These are phyloP conservation scores for Scalopus aquaticus DNA, from an alignment of 2,113 vertebrate species.

Conservation along the genomic window DNA sequence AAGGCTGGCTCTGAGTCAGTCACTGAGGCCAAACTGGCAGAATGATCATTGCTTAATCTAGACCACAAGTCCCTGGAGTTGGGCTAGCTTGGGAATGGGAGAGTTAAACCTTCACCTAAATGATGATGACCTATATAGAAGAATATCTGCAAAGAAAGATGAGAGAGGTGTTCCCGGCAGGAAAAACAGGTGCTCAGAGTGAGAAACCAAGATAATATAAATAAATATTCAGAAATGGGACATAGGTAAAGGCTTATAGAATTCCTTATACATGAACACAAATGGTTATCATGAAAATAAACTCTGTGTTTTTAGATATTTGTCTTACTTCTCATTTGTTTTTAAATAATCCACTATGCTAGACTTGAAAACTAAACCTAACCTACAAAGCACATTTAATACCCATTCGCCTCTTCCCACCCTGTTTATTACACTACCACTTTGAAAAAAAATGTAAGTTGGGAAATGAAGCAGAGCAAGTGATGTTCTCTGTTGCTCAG, in stretches of 20 bases:
- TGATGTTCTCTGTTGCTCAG: conserved; percentile 19
- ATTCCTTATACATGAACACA: background rate
- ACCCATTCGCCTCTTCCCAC: background rate
- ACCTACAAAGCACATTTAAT: background rate
- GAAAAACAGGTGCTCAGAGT: background rate
- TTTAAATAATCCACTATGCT: background rate
- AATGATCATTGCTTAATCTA: background rate
- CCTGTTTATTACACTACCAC: background rate
- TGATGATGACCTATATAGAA: background rate
- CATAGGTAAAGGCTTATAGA: background rate
- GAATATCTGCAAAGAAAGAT: background rate
- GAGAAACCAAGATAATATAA: background rate
- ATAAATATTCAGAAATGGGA: conserved; percentile 1
- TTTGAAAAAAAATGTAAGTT: background rate
- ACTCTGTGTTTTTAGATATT: background rate
- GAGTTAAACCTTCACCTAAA: background rate
- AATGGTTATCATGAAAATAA: background rate
- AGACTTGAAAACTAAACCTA: background rate
- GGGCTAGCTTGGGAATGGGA: background rate
- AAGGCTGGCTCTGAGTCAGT: background rate
- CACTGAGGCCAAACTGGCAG: background rate
- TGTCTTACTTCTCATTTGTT: background rate
- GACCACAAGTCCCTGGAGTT: background rate
- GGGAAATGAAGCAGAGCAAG: background rate
- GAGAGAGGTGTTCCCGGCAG: background rate